Conservation (phyloP, 2,797 vertebrate species). For the Melanogrammus aeglefinus region DNA sequence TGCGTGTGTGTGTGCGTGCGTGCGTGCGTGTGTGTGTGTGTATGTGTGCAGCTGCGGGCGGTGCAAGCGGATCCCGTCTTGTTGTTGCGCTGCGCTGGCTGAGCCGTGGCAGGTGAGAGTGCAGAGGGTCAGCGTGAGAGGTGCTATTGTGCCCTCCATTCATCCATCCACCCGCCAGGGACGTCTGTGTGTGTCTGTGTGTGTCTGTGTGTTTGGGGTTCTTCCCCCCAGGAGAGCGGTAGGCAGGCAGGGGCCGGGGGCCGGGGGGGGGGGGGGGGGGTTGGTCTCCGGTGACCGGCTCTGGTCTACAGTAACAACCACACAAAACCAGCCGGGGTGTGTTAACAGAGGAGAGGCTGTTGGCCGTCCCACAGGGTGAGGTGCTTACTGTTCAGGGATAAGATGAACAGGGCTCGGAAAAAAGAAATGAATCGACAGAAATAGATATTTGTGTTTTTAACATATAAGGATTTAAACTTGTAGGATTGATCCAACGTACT, state of each 20-base stretch:
- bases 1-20: too few relatives aligned
- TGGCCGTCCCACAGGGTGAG: too few relatives aligned
- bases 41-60: conserved; percentile 47
- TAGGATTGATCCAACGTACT: too few relatives aligned
- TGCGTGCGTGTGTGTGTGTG: conserved; percentile 7
- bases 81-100: conserved; percentile 39
- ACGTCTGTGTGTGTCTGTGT: conserved; percentile 9
- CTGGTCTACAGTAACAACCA: neutral
- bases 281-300: conserved; percentile 35
- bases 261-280: neutral
- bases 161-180: conserved; percentile 30
- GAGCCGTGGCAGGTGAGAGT: conserved; percentile 59
- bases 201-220: too few relatives aligned
- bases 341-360: too few relatives aligned
- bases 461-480: too few relatives aligned
- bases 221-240: too few relatives aligned
- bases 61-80: conserved; percentile 61
- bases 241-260: too few relatives aligned
- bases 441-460: too few relatives aligned
- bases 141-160: conserved; percentile 39
- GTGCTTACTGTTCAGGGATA: neutral
- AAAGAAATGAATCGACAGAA: conserved; percentile 21
- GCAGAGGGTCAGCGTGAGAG: conserved; percentile 48
- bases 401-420: conserved; percentile 26
- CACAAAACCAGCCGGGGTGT: too few relatives aligned